Evolutionary conservation across 2,797 vertebrate species (phyloP), one percentile per base, ranked within the genome.

Genomic region (Valencia hispanica): DNA sequence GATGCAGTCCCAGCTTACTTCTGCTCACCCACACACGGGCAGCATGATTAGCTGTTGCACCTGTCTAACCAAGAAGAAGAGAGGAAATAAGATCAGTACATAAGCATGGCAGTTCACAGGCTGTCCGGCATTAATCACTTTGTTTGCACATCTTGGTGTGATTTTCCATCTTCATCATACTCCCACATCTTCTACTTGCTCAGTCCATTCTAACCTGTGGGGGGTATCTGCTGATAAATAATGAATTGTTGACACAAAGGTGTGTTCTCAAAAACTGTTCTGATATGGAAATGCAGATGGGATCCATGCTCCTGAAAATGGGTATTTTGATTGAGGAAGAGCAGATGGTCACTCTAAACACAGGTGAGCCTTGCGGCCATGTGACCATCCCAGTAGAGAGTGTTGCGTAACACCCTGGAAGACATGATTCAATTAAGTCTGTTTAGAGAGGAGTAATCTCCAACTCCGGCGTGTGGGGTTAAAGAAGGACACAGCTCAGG

Each of bases 1-100:
- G 82, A 92, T 78, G 79, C 87, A 86, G 82, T 92, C 86, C 88
- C 88, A 78, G 81, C 87, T 86, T 77, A 87, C 88, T 84, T 87
- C 87, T 83, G 63, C 2, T 87, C 91, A 87, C 94, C 92, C 91
- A 93, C 92, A 83, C 88, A 84, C 20, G 3, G 74, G 71, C 74
- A 80, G 76, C 48, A 77, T 81, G 81, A 79, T 88, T 86, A 80
- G 72, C 87, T 72, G 80, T 63, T 75, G 80, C 86, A 88, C 84
- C 84, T 87, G 89, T 89, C 78, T 79, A 82, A 84, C 78, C 70
- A 77, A 76, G 76, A 82, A 73, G 63, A 55, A 77, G 76, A 85
- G 59, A 65, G 77, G 81, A 86, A 88, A 82, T 70, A 76, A 83
- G 81, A 73, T 41, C 76, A 72, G 70, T 59, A 50, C 32, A 55